These are phyloP conservation scores for Forficula auricularia DNA, from an alignment of 1,140 invertebrate species.

Conservation along the genomic window DNA sequence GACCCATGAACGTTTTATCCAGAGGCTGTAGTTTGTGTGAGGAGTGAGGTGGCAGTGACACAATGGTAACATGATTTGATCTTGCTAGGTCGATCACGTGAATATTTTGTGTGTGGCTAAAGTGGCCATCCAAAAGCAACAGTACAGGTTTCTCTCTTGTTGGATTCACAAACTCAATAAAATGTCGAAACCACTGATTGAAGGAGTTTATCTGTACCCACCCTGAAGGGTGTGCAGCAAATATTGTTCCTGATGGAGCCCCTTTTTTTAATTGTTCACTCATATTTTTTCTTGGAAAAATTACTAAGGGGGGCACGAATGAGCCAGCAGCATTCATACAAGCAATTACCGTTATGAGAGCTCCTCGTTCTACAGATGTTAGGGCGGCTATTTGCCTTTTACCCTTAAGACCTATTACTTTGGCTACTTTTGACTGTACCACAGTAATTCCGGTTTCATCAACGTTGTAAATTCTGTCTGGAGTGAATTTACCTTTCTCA, in stretches of 20 bases:
- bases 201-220: conserved; percentile 22
- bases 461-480: conserved; percentile 21
- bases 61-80: conserved; percentile 3
- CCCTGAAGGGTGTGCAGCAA: conserved; percentile 16
- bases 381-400: conserved; percentile 20
- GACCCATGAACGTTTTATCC: conserved; percentile 22
- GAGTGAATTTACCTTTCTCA: conserved; percentile 16
- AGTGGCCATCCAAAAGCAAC: conserved; percentile 18
- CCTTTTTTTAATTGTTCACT: conserved; percentile 10
- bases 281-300: conserved; percentile 20
- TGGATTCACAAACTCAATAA: conserved; percentile 14
- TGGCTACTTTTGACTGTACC: conserved; percentile 18
- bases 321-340: conserved; percentile 19
- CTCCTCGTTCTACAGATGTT: conserved; percentile 18
- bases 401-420: conserved; percentile 17
- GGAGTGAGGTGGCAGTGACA: conserved; percentile 18
- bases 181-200: conserved; percentile 22
- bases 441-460: conserved; percentile 21
- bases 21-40: conserved; percentile 24
- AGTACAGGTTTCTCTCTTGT: conserved; percentile 14
- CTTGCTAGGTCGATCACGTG: conserved; percentile 5
- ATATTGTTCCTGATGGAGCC: conserved; percentile 15
- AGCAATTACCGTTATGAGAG: conserved; percentile 12
- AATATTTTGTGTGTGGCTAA: conserved; percentile 10
- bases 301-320: conserved; percentile 21